Evolutionary conservation across 2,113 vertebrate species (phyloP).

Genomic region (Chitala chitala): DNA sequence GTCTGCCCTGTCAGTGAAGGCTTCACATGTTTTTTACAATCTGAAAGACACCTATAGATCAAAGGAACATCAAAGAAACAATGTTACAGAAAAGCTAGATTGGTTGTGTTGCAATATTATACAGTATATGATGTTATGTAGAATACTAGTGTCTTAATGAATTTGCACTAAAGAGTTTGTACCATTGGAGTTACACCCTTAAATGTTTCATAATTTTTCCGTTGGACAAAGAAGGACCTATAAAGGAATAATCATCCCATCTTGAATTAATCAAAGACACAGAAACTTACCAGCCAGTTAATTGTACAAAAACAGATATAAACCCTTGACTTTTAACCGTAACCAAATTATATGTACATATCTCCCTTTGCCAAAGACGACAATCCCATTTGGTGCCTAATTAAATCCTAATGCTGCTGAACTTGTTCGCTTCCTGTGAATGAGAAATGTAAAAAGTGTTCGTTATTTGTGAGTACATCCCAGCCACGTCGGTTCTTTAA

Average conservation of each 20-base stretch:
- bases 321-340: slow-evolving; percentile 3
- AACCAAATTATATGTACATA: not conserved
- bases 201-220: not conserved
- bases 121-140: no score
- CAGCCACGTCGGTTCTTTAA: no score
- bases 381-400: not conserved
- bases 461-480: not conserved
- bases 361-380: not conserved
- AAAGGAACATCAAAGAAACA: no score
- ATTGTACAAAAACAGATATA: not conserved
- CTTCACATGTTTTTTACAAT: no score
- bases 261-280: slow-evolving; percentile 6
- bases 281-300: not conserved
- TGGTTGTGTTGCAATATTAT: slow-evolving; percentile 5
- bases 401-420: not conserved
- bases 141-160: no score
- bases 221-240: not conserved
- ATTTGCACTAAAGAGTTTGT: not conserved
- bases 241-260: not conserved
- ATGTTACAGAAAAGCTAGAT: no score
- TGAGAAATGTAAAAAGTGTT: not conserved
- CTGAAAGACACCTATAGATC: no score
- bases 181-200: not conserved
- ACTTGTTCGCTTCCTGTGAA: not conserved
- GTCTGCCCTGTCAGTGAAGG: no score